Base-by-base conservation (phyloP, 2,113 vertebrate genomes). In the Ictalurus punctatus region DNA sequence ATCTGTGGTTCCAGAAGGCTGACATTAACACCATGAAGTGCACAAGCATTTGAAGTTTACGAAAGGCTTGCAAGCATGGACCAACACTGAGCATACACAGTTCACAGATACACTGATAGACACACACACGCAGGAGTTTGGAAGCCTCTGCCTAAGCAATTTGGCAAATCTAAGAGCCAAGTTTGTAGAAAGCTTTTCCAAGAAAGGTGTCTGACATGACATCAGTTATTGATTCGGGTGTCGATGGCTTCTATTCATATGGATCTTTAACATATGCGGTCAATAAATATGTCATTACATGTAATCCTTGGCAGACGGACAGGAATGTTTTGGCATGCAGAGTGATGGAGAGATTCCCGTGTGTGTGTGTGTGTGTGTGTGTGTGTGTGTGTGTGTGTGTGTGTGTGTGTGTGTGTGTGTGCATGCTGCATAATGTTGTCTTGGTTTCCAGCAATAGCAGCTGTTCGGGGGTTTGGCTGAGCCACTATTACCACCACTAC, bases 371-470 rank as follows among this genome's bases (percentile, higher is more conserved):
- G 84, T 67, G 40, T 59, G 30, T 52, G 19, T 59, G 37, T 76
- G 63, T 78, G 48, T 90, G 71, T 84, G 54, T 82, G 84, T 87
- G 44, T 87, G 67, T 82, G 85, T 86, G 52, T 86, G 27, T 59
- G 37, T 76, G 63, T 78, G 48, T 90, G 71, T 84, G 54, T 82
- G 84, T 23, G 54, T 76, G 78, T 58, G 79, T 58, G 79, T 8
- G 4, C 17, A 6, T 71, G 30, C 52, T 52, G 61, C 21, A 48
- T 80, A 86, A 90, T 91, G 87, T 63, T 92, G 86, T 63, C 89
- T 79, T 83, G 79, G 94, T 95, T 93, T 94, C 93, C 92, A 95
- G 93, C 93, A 94, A 93, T 94, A 40, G 93, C 96, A 96, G 95
- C 96, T 96, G 95, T 93, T 94, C 23, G 83, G 86, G 88, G 84